These are phyloP conservation scores for Protonemura montana DNA, from an alignment of 2,888 invertebrate species.

Conservation along the genomic window DNA sequence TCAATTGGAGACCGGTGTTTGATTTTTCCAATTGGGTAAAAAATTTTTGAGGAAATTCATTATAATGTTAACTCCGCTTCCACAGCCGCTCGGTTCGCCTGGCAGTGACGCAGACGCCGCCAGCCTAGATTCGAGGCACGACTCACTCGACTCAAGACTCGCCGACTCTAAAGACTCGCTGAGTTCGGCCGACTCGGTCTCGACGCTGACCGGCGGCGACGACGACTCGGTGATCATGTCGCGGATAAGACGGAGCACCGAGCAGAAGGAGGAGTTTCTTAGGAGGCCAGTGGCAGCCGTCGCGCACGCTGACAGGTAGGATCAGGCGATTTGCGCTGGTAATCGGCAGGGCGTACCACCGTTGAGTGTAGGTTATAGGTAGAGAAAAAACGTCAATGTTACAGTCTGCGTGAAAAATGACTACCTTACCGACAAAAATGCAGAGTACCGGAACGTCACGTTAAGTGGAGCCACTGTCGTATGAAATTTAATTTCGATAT, in stretches of 20 bases:
- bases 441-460: too few relatives aligned
- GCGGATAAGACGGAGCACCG: conserved; percentile 77
- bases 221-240: conserved; percentile 76
- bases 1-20: too few relatives aligned
- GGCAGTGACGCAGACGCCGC: conserved; percentile 17
- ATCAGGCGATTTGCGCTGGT: too few relatives aligned
- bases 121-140: conserved; percentile 16
- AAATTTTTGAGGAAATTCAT: too few relatives aligned
- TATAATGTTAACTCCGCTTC: neutral
- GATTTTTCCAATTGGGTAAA: too few relatives aligned
- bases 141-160: conserved; percentile 55
- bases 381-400: too few relatives aligned
- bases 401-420: too few relatives aligned
- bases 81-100: conserved; percentile 28
- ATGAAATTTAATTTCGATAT: too few relatives aligned
- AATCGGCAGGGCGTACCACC: too few relatives aligned
- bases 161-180: conserved; percentile 74
- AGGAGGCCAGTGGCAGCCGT: conserved; percentile 65
- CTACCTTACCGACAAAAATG: too few relatives aligned
- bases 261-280: conserved; percentile 90
- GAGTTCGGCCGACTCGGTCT: conserved; percentile 68
- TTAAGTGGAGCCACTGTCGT: too few relatives aligned
- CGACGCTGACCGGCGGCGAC: conserved; percentile 49
- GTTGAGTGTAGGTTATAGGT: too few relatives aligned
- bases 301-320: neutral